A percentile compares a stretch with the other conserved stretches of the same genome.
phyloP scores from a whole-genome alignment of 2,113 vertebrate genomes.

The Piaya cayana region DNA sequence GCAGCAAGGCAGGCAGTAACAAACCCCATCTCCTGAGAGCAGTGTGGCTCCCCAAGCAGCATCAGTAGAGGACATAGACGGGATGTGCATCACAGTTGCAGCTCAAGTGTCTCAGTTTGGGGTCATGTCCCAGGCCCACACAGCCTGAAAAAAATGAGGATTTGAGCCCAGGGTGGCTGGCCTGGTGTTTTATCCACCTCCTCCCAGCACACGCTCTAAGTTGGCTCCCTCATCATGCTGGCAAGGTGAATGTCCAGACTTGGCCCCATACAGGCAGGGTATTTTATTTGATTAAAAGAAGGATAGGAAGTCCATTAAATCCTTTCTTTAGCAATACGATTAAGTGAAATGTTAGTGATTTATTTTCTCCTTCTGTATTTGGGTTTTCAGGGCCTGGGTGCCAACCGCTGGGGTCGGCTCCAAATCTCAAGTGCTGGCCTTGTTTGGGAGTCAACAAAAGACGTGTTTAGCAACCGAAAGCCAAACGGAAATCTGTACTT shows the following conservation, averaged over 20 bases:
- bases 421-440: slow-evolving; percentile 58
- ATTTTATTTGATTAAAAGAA: slow-evolving; percentile 64
- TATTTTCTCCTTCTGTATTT: slow-evolving; percentile 68
- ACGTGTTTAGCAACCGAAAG: slow-evolving; percentile 62
- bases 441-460: slow-evolving; percentile 74
- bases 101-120: rapidly evolving
- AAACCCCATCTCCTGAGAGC: rapidly evolving
- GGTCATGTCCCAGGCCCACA: background rate
- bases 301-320: slow-evolving; percentile 77
- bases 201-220: slow-evolving; percentile 1
- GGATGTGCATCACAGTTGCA: rapidly evolving
- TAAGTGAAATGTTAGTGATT: slow-evolving; percentile 68
- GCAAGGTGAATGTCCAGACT: slow-evolving; percentile 32
- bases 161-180: background rate
- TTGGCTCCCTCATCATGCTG: background rate
- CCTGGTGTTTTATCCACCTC: background rate
- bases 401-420: slow-evolving; percentile 70
- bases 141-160: background rate
- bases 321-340: slow-evolving; percentile 72
- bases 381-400: slow-evolving; percentile 63
- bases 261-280: background rate
- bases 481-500: slow-evolving; percentile 69
- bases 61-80: too few species aligned
- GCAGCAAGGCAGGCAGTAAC: background rate
- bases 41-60: too few species aligned